Percentiles rank a stretch among this genome's conserved stretches.
Evolutionary conservation across 2,888 invertebrate genomes (phyloP).

Genomic region (Neocrepidodera transversa): DNA sequence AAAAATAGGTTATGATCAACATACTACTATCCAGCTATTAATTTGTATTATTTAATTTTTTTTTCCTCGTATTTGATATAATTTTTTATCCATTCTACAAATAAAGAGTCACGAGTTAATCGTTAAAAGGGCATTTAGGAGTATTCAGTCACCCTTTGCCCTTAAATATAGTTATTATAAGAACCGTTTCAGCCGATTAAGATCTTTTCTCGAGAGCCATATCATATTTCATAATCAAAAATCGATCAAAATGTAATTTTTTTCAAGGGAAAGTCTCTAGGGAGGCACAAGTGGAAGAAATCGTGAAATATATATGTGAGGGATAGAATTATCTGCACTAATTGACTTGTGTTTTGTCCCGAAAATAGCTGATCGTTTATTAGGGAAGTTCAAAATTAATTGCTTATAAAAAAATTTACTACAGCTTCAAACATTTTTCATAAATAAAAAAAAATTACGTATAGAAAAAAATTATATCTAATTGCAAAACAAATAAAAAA

Average conservation of each 20-base stretch:
- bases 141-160: slow-evolving; percentile 26
- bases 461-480: too few species aligned
- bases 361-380: too few species aligned
- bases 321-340: slow-evolving; percentile 42
- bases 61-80: too few species aligned
- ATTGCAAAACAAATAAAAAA: too few species aligned
- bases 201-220: slow-evolving; percentile 34
- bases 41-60: too few species aligned
- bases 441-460: too few species aligned
- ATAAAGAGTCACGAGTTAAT: not conserved
- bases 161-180: slow-evolving; percentile 32
- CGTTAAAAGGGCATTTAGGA: slow-evolving; percentile 15
- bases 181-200: slow-evolving; percentile 32
- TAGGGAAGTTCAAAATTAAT: too few species aligned
- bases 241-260: slow-evolving; percentile 45
- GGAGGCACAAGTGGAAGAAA: slow-evolving; percentile 38
- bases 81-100: not conserved
- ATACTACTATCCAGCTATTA: not conserved
- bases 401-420: too few species aligned
- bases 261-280: slow-evolving; percentile 27
- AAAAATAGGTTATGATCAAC: not conserved
- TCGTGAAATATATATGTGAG: slow-evolving; percentile 34
- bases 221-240: slow-evolving; percentile 45
- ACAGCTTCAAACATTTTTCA: too few species aligned
- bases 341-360: slow-evolving; percentile 40